phyloP scores from a whole-genome alignment of 2,888 invertebrate species.

The Rotaria socialis region DNA sequence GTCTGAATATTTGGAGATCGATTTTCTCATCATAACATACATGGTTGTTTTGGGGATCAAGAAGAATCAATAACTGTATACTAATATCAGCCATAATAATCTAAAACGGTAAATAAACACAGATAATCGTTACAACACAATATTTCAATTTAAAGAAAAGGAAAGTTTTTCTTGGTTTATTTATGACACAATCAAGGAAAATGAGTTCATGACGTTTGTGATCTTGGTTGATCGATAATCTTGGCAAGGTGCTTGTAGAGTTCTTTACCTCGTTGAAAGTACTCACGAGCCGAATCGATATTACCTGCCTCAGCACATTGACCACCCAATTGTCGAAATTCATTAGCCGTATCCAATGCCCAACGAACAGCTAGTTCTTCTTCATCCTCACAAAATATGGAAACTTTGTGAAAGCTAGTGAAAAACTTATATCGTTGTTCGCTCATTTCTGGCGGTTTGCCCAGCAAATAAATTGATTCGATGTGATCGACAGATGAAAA shows the following conservation, averaged over 20 bases:
- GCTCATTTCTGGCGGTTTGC: neutral
- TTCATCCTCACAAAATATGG: neutral
- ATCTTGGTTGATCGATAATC: neutral
- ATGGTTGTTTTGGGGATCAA: neutral
- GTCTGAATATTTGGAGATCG: neutral
- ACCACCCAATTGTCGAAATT: neutral
- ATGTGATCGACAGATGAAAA: neutral
- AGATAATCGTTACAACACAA: too few species aligned
- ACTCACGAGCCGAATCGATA: neutral
- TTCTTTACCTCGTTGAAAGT: neutral
- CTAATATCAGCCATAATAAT: neutral
- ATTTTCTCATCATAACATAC: neutral
- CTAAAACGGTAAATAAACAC: too few species aligned
- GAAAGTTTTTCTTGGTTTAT: neutral
- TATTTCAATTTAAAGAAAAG: neutral
- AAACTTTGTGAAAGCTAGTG: too few species aligned
- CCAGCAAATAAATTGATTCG: neutral
- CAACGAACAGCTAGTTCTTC: neutral
- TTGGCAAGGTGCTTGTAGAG: neutral
- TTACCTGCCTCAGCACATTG: neutral
- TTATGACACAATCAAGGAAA: neutral
- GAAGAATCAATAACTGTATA: neutral
- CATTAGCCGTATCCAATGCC: neutral
- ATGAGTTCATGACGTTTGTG: neutral
- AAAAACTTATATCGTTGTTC: too few species aligned